Conservation (phyloP, 2,888 invertebrate species). For the Timema podura region DNA sequence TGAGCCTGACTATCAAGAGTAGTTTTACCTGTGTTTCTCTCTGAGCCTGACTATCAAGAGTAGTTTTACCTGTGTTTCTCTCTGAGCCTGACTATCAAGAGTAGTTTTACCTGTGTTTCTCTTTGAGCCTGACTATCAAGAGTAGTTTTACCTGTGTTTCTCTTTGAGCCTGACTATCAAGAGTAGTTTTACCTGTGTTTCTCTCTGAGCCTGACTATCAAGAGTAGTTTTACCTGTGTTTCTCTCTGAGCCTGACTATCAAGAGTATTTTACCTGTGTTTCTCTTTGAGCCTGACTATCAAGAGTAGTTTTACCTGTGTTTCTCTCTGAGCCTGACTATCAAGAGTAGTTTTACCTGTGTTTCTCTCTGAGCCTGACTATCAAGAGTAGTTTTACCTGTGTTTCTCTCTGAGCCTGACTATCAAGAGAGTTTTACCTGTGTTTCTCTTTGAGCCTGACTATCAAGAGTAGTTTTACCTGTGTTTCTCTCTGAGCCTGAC, state of each 20-base stretch:
- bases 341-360: slow-evolving; percentile 54
- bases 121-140: slow-evolving; percentile 51
- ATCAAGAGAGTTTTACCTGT: slow-evolving; percentile 50
- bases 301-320: slow-evolving; percentile 54
- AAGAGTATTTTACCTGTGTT: slow-evolving; percentile 57
- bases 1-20: slow-evolving; percentile 44
- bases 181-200: slow-evolving; percentile 60
- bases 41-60: slow-evolving; percentile 48
- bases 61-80: slow-evolving; percentile 64
- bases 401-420: slow-evolving; percentile 62
- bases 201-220: slow-evolving; percentile 53
- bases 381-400: slow-evolving; percentile 50
- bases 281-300: slow-evolving; percentile 56
- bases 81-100: slow-evolving; percentile 48
- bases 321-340: slow-evolving; percentile 59
- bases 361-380: slow-evolving; percentile 59
- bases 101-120: slow-evolving; percentile 62
- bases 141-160: slow-evolving; percentile 60
- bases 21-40: slow-evolving; percentile 65
- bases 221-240: slow-evolving; percentile 56
- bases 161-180: slow-evolving; percentile 53
- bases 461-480: slow-evolving; percentile 46
- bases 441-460: slow-evolving; percentile 62
- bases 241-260: slow-evolving; percentile 56
- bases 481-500: slow-evolving; percentile 66